Evolutionary conservation across 37 sponge, comb jelly and placozoan genomes (phyloP).

Genomic region (Hexactinellida sp.): DNA sequence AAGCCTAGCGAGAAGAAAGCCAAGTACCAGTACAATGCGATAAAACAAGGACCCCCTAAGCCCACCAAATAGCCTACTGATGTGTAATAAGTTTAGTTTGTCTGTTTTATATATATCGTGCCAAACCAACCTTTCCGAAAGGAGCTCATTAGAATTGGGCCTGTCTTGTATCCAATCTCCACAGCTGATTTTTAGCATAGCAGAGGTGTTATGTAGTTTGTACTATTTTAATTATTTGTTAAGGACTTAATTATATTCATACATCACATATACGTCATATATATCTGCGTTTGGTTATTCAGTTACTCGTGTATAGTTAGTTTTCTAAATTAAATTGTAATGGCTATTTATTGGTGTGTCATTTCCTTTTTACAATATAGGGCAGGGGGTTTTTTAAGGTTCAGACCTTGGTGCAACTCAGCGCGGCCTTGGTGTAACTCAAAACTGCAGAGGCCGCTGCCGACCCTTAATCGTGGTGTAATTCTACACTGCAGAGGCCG

Average conservation of each 20-base stretch:
- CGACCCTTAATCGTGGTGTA: no score
- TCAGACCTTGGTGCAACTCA: no score
- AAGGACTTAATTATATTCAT: neutral
- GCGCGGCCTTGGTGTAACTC: no score
- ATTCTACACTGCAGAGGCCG: no score
- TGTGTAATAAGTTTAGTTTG: neutral
- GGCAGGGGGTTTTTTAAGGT: no score
- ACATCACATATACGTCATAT: neutral
- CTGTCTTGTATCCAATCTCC: neutral
- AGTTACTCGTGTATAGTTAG: neutral
- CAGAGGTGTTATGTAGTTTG: neutral
- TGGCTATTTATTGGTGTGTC: neutral
- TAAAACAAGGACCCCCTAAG: slow-evolving; percentile 37
- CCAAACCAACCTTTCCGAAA: slow-evolving; percentile 11
- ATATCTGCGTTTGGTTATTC: neutral
- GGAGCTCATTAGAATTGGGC: neutral
- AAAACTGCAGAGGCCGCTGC: no score
- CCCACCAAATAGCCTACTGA: neutral
- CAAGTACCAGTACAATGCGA: slow-evolving; percentile 88
- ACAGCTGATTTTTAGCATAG: neutral
- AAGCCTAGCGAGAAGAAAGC: slow-evolving; percentile 99
- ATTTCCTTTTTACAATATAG: no score
- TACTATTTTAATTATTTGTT: slow-evolving; percentile 5
- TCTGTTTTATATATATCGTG: slow-evolving; percentile 2
- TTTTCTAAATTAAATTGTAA: neutral